A percentile compares a stretch with the other conserved stretches of the same genome.
phyloP scores from a whole-genome alignment of 2,888 invertebrate genomes.

The Drosophila limbata region DNA sequence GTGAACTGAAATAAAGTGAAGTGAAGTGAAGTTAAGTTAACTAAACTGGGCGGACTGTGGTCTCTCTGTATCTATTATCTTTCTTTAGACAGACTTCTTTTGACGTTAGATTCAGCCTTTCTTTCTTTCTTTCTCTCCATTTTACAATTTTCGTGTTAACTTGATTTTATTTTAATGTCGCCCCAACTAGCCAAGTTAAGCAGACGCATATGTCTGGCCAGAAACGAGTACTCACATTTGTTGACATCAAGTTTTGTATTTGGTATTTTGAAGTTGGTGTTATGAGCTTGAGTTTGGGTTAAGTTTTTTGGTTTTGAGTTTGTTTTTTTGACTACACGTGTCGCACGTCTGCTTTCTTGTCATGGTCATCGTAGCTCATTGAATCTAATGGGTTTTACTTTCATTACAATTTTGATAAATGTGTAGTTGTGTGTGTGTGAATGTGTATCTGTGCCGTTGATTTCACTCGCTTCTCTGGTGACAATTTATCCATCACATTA shows the following conservation, averaged over 20 bases:
- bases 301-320: not conserved
- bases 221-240: constrained; percentile 6
- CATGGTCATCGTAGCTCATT: constrained; percentile 68
- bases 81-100: constrained; percentile 41
- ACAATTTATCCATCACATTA: constrained; percentile 19
- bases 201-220: constrained; percentile 31
- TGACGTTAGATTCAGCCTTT: constrained; percentile 49
- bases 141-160: constrained; percentile 55
- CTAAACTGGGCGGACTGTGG: constrained; percentile 35
- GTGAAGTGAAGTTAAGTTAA: constrained; percentile 18
- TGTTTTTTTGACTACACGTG: constrained; percentile 46
- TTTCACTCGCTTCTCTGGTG: constrained; percentile 28
- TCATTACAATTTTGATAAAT: constrained; percentile 67
- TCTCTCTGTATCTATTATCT: constrained; percentile 36
- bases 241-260: constrained; percentile 10
- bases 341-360: constrained; percentile 73
- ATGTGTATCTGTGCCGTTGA: constrained; percentile 14
- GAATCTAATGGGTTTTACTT: constrained; percentile 80
- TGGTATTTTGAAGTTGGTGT: not conserved
- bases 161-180: constrained; percentile 77
- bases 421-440: constrained; percentile 2
- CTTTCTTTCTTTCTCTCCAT: constrained; percentile 35
- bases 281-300: not conserved
- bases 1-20: constrained; percentile 16
- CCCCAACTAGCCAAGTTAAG: constrained; percentile 32